Conservation (phyloP, 2,113 vertebrate species). For the Hemicordylus capensis region DNA sequence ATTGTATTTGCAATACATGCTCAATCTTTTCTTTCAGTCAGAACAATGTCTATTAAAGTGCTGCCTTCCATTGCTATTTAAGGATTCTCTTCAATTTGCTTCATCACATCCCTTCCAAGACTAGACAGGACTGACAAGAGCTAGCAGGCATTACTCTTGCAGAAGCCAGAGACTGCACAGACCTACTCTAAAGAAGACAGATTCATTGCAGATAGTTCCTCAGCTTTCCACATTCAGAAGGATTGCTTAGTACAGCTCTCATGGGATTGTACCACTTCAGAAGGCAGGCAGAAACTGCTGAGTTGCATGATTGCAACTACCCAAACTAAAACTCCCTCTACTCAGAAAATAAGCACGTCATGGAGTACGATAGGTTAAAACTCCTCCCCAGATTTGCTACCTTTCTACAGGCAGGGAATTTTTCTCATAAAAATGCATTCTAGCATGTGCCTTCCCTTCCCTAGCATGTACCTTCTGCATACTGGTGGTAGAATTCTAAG, state of each 20-base stretch:
- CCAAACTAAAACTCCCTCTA: no score
- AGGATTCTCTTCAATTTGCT: constrained; percentile 18
- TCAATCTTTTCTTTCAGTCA: not conserved
- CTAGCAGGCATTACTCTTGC: constrained; percentile 9
- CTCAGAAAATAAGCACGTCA: not conserved
- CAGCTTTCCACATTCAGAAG: not conserved
- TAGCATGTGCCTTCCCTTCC: not conserved
- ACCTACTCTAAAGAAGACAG: not conserved
- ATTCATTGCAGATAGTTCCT: not conserved
- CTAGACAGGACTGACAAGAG: not conserved
- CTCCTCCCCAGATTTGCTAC: not conserved
- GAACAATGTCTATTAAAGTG: constrained; percentile 33
- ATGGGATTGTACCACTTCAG: not conserved
- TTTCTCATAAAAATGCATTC: not conserved
- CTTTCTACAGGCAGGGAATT: not conserved
- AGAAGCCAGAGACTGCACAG: not conserved
- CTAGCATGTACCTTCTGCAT: not conserved
- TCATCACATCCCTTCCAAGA: not conserved
- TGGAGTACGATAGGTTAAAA: not conserved
- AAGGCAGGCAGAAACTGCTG: no score
- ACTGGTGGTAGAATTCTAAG: not conserved
- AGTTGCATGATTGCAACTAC: not conserved
- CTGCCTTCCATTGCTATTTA: constrained; percentile 19
- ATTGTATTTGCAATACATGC: constrained; percentile 12
- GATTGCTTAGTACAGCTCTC: not conserved